phyloP scores from a whole-genome alignment of 2,888 invertebrate species.

The Rhyacophila evoluta region DNA sequence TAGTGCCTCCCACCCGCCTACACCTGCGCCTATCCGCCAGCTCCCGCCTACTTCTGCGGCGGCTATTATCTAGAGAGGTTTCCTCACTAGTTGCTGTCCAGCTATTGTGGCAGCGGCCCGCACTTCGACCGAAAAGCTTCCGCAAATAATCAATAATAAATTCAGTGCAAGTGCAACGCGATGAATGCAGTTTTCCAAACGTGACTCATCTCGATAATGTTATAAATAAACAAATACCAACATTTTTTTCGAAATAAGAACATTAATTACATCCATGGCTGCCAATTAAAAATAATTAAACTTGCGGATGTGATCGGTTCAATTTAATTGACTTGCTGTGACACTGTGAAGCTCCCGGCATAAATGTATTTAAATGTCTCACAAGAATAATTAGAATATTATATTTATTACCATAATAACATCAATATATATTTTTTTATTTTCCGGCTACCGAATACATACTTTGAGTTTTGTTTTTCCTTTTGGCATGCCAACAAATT shows the following conservation, averaged over 20 bases:
- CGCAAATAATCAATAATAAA: neutral
- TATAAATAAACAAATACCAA: neutral
- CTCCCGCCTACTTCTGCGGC: constrained; percentile 6
- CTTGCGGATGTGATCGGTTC: neutral
- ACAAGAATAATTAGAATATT: too few relatives aligned
- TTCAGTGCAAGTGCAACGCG: neutral
- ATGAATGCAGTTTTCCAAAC: neutral
- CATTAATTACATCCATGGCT: neutral
- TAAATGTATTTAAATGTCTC: too few relatives aligned
- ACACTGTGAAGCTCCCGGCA: neutral
- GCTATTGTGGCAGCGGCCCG: neutral
- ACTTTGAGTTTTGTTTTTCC: too few relatives aligned
- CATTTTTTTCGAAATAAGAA: too few relatives aligned
- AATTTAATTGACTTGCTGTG: neutral
- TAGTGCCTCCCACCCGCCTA: constrained; percentile 3
- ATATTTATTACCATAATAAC: too few relatives aligned
- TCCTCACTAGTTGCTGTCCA: constrained; percentile 25
- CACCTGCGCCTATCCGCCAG: neutral
- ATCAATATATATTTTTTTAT: too few relatives aligned
- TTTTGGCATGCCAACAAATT: too few relatives aligned
- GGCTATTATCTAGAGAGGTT: constrained; percentile 20
- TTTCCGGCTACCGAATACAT: too few relatives aligned
- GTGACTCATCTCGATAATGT: neutral
- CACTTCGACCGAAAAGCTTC: neutral
- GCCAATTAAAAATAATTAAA: neutral